A percentile compares a stretch with the other conserved stretches of the same genome.
These are phyloP conservation scores for Syngnathus scovelli DNA, from an alignment of 2,113 vertebrate genomes.

Conservation along the genomic window DNA sequence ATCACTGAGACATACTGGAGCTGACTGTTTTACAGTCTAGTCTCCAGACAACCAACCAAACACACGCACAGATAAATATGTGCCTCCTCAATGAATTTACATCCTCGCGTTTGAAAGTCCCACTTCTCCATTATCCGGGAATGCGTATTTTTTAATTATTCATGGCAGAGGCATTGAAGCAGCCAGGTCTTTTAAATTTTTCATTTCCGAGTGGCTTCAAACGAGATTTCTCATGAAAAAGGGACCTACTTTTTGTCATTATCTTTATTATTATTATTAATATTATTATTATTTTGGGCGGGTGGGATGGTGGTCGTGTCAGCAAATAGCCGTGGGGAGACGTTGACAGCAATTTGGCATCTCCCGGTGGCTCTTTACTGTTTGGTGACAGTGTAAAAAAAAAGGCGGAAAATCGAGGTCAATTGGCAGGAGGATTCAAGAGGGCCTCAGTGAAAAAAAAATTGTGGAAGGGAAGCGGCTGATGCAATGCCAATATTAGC, in stretches of 20 bases:
- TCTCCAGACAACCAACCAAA: conserved; percentile 37
- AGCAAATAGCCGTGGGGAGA: conserved; percentile 62
- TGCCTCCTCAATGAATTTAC: conserved; percentile 54
- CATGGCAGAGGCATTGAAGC: conserved; percentile 61
- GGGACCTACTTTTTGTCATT: conserved; percentile 60
- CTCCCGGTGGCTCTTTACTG: conserved; percentile 57
- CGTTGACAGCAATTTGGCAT: conserved; percentile 65
- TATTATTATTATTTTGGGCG: not conserved
- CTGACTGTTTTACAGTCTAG: conserved; percentile 51
- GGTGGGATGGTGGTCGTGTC: conserved; percentile 21
- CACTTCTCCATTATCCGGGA: conserved; percentile 62
- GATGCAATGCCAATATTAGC: conserved; percentile 14
- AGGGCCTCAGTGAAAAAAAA: conserved; percentile 20
- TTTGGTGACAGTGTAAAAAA: conserved; percentile 65
- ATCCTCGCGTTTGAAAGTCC: conserved; percentile 54
- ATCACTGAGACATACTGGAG: conserved; percentile 31
- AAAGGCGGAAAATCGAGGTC: conserved; percentile 71
- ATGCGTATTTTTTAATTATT: conserved; percentile 72
- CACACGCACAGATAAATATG: conserved; percentile 46
- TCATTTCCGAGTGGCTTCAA: conserved; percentile 69
- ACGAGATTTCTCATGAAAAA: conserved; percentile 63
- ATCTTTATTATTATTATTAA: not conserved
- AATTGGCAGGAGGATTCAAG: conserved; percentile 51
- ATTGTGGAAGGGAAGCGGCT: conserved; percentile 12
- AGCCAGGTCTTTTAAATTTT: conserved; percentile 70